Percentiles rank a stretch among this genome's conserved stretches.
Evolutionary conservation across 92 coral and sea anemone genomes (phyloP).

Genomic region (Actinernus sp.): DNA sequence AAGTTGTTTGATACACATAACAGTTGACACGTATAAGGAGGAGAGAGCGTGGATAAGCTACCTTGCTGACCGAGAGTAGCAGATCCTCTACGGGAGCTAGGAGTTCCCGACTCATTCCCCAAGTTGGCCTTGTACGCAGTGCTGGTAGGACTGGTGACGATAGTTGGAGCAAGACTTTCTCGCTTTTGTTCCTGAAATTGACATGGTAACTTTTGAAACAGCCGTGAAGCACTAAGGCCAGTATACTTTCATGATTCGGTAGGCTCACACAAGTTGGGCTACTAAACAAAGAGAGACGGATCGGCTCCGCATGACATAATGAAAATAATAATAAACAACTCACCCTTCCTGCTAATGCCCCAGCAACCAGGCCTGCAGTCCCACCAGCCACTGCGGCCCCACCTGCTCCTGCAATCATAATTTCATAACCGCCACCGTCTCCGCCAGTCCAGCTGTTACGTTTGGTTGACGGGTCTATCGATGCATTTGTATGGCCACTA

Average conservation of each 20-base stretch:
- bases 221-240: too few species aligned
- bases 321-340: too few species aligned
- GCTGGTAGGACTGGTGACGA: constrained; percentile 62
- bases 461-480: constrained; percentile 3
- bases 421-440: constrained; percentile 5
- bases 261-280: neutral
- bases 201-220: too few species aligned
- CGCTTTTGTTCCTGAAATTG: constrained; percentile 12
- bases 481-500: constrained; percentile 12
- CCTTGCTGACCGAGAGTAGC: constrained; percentile 6
- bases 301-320: too few species aligned
- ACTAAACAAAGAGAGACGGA: neutral
- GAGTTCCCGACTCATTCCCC: constrained; percentile 1
- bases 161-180: constrained; percentile 45
- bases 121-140: constrained; percentile 4
- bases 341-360: neutral
- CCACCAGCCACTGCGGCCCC: constrained; percentile 4
- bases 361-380: neutral
- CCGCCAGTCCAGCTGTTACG: constrained; percentile 8
- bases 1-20: too few species aligned
- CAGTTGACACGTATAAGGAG: too few species aligned
- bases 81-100: constrained; percentile 20
- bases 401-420: neutral
- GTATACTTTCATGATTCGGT: too few species aligned
- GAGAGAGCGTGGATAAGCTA: too few species aligned